Percentiles rank a stretch among this genome's conserved stretches.
Conservation (phyloP, 1,140 invertebrate genomes). For the Tigriopus japonicus region DNA sequence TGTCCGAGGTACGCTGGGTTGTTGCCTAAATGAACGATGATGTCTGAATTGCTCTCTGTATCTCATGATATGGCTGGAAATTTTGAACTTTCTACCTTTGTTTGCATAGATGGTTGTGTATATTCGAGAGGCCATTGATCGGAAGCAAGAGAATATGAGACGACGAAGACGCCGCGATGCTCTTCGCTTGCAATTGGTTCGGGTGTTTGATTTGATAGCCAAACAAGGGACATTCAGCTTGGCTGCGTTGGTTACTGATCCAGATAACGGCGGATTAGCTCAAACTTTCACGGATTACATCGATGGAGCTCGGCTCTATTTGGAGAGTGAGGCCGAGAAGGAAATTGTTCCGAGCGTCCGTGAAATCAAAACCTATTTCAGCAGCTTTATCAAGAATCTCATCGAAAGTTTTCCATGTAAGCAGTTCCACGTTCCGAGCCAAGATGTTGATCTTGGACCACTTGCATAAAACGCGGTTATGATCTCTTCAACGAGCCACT, state of each 20-base stretch:
- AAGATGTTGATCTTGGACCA: too few species aligned
- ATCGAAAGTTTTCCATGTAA: conserved; percentile 74
- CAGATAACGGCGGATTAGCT: conserved; percentile 43
- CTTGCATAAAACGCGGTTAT: too few species aligned
- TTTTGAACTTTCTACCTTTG: too few species aligned
- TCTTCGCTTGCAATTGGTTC: conserved; percentile 70
- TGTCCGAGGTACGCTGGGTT: conserved; percentile 81
- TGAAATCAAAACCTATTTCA: conserved; percentile 82
- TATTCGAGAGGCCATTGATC: conserved; percentile 86
- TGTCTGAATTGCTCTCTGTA: too few species aligned
- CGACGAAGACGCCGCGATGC: conserved; percentile 70
- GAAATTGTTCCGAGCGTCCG: conserved; percentile 27
- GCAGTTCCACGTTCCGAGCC: conserved; percentile 21
- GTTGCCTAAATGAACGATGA: too few species aligned
- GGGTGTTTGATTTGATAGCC: conserved; percentile 75
- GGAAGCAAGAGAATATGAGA: conserved; percentile 90
- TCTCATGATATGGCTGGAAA: too few species aligned
- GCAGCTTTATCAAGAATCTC: conserved; percentile 78
- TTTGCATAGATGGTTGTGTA: conserved; percentile 47
- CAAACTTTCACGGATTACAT: conserved; percentile 82
- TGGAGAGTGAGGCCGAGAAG: conserved; percentile 68
- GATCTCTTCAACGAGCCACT: too few species aligned
- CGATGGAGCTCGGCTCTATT: conserved; percentile 71
- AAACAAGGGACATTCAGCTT: conserved; percentile 73
- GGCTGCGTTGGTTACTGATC: conserved; percentile 6